Base-by-base conservation (phyloP, 2,113 vertebrate species). In the Amphiprion ocellaris region DNA sequence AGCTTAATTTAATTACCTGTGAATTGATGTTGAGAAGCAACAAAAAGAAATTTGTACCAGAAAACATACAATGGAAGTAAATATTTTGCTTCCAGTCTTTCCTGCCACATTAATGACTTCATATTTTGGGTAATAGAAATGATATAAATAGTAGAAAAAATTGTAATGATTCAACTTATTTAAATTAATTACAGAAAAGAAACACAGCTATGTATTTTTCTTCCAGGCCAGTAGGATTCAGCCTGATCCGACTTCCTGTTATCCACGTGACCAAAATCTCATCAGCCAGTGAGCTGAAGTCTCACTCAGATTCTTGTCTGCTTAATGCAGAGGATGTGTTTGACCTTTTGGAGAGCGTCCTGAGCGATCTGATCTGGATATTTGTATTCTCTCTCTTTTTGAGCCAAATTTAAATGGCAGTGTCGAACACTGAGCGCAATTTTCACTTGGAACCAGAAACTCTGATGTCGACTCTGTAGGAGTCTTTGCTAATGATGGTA, bases 331-430 rank as follows among this genome's bases (percentile, higher is more conserved):
- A 79, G n/a, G 41, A 55, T 28, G 28, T n/a, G 11, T 54, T 56
- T 78, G 87, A 85, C 86, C 81, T 89, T 84, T 79, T 24, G 9
- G 28, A 71, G 64, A 74, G 37, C 4, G 26, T 72, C 33, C 19
- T 58, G 11, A 44, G 50, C 58, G 17, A 58, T 77, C 77, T 55
- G 23, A 5, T 56, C 65, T 54, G 56, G 46, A 53, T 60, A 84
- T 80, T 82, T 60, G 87, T 62, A 49, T 70, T 80, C 56, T 33
- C 56, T 75, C n/a, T 19, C 28, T 78, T 67, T 33, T 69, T 10
- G 47, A 76, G 47, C 65, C 74, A 47, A 15, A 46, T 69, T 46
- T 56, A 58, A 74, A 74, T 56, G 52, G 66, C 33, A 19, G 55
- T 41, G 63, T 70, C 74, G 50, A 37, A 65, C 74, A 69, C 21